phyloP scores from a whole-genome alignment of 2,797 vertebrate species.

The Gymnothorax javanicus region DNA sequence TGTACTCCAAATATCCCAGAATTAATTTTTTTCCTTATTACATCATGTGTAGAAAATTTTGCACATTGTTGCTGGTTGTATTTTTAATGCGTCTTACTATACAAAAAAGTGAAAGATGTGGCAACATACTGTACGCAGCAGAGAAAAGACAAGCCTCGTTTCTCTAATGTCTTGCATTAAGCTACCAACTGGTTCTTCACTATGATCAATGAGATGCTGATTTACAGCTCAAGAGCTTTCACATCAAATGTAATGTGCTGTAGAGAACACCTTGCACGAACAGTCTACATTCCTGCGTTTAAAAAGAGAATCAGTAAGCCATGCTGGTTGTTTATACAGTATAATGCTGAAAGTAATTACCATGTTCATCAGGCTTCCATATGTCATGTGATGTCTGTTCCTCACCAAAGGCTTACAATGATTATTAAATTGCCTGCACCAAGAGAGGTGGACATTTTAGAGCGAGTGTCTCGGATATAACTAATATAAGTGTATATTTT shows the following conservation, averaged over 20 bases:
- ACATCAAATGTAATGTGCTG: background rate
- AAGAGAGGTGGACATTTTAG: background rate
- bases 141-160: background rate
- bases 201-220: background rate
- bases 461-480: background rate
- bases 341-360: background rate
- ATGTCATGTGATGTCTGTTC: background rate
- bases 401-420: background rate
- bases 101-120: background rate
- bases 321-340: background rate
- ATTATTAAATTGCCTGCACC: slow-evolving; percentile 5
- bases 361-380: background rate
- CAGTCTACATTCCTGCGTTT: background rate
- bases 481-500: background rate
- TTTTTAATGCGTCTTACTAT: no score
- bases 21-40: no score
- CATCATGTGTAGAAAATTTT: no score
- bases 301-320: slow-evolving; percentile 1
- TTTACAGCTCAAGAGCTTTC: background rate
- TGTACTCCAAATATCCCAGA: no score
- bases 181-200: background rate
- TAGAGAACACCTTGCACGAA: background rate
- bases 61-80: no score
- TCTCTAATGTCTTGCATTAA: background rate
- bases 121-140: background rate